Conservation (phyloP, 2,797 vertebrate genomes). For the Paguma larvata region DNA sequence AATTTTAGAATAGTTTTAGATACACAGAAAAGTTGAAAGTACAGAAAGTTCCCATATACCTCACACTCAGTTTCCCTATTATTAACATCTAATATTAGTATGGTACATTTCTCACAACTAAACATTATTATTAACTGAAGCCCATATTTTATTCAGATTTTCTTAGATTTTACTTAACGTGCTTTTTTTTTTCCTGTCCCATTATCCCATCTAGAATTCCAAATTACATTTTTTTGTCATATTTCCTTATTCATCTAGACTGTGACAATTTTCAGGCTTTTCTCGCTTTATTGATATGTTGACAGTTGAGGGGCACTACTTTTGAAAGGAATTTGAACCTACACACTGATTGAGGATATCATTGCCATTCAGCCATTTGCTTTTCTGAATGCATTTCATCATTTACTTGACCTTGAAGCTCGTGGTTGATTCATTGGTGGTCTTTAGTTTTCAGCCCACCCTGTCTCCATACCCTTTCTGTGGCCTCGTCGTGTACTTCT, state of each 20-base stretch:
- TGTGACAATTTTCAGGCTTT: constrained; percentile 27
- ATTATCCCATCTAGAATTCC: not conserved
- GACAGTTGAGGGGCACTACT: not conserved
- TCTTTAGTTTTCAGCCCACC: not conserved
- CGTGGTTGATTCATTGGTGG: not conserved
- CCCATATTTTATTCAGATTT: not conserved
- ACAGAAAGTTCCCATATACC: not conserved
- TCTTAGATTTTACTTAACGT: constrained; percentile 28
- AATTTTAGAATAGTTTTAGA: constrained; percentile 47
- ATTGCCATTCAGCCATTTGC: not conserved
- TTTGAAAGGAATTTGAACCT: constrained; percentile 26
- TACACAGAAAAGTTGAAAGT: constrained; percentile 26
- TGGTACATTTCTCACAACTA: constrained; percentile 22
- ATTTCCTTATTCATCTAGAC: constrained; percentile 24
- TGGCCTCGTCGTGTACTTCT: not conserved
- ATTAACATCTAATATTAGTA: not conserved
- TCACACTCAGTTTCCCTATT: not conserved
- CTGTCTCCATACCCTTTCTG: not conserved
- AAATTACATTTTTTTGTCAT: not conserved
- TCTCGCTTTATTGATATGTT: not conserved
- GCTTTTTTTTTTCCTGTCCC: not conserved
- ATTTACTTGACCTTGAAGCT: not conserved
- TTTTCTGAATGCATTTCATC: constrained; percentile 19
- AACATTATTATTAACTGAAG: not conserved
- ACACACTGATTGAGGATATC: not conserved